Evolutionary conservation across 1,140 invertebrate species (phyloP), one percentile per base, ranked within the genome.

Genomic region (Ceratina calcarata): DNA sequence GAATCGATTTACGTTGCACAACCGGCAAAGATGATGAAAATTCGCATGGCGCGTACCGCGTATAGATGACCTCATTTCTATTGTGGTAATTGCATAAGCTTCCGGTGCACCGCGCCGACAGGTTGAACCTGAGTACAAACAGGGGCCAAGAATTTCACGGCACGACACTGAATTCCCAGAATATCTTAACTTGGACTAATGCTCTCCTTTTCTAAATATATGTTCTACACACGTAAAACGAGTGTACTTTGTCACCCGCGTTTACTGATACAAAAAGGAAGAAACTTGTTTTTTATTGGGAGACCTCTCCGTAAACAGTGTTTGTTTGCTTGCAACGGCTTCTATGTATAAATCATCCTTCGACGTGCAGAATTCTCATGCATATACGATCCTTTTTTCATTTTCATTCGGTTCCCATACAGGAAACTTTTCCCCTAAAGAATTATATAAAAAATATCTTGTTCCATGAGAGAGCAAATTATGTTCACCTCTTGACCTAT

Each of bases 131-230:
- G 55, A 45, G 37, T 45, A 62, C 61, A 49, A 61, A 68, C 78
- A 55, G 71, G 80, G 75, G 80, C 67, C 75, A 71, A 81, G 68
- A 81, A 71, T 81, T 78, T 81, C 75, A 66, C 75, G 75, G 45
- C 80, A 81, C 80, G 80, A 78, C 68, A 82, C 80, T 82, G 76
- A 71, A 79, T 82, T 82, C 80, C 69, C 76, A 79, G 80, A 82
- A 82, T 82, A 82, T 82, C 80, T 82, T 79, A 82, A 82, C 80
- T 82, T 82, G 76, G 80, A 71, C 80, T 82, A 82, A 82, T 73
- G 80, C 76, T 78, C 80, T 18, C 76, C 74, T 73, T 71, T 79
- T 79, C 76, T 73, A 82, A 82, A 79, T 73, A 68, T 82, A 79
- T 20, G 45, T 67, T 66, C 69, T 72, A 79, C 75, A 60, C 75